Evolutionary conservation across 2,113 vertebrate genomes (phyloP).

Genomic region (Xerus inauris): DNA sequence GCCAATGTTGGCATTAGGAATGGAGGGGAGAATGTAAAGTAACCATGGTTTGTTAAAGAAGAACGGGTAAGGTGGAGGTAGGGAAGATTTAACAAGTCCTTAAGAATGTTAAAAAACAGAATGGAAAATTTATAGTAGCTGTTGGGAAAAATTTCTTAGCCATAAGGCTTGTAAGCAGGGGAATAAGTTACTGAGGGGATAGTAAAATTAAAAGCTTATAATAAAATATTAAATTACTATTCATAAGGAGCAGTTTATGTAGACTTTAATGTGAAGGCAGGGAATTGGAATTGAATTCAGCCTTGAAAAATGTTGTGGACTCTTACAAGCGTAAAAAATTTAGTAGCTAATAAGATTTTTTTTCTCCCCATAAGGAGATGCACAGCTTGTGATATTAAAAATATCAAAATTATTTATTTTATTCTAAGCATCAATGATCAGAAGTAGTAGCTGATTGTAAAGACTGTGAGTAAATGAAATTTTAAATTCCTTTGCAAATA

Average conservation of each 20-base stretch:
- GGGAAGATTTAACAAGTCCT: neutral
- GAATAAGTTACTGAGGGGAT: slow-evolving; percentile 71
- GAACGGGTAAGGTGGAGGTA: neutral
- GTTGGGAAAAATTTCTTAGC: slow-evolving; percentile 67
- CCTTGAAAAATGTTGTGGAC: slow-evolving; percentile 67
- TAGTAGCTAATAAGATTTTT: slow-evolving; percentile 65
- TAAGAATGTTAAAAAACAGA: neutral
- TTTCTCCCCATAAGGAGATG: slow-evolving; percentile 42
- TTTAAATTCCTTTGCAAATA: slow-evolving; percentile 43
- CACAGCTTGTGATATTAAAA: slow-evolving; percentile 58
- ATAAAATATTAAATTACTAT: slow-evolving; percentile 80
- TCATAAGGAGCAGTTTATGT: slow-evolving; percentile 70
- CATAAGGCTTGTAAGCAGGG: slow-evolving; percentile 64
- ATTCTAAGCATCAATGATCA: slow-evolving; percentile 47
- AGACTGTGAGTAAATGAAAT: slow-evolving; percentile 10
- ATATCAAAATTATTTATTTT: slow-evolving; percentile 66
- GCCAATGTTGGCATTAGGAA: neutral
- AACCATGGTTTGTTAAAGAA: neutral
- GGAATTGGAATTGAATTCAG: slow-evolving; percentile 73
- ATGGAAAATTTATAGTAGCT: slow-evolving; percentile 33
- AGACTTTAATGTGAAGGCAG: slow-evolving; percentile 75
- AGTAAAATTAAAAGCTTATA: slow-evolving; percentile 79
- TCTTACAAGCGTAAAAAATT: slow-evolving; percentile 65
- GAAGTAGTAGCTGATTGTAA: neutral
- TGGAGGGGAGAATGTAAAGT: neutral